Evolutionary conservation across 2,797 vertebrate species (phyloP).

Genomic region (Enteromius mattozi): DNA sequence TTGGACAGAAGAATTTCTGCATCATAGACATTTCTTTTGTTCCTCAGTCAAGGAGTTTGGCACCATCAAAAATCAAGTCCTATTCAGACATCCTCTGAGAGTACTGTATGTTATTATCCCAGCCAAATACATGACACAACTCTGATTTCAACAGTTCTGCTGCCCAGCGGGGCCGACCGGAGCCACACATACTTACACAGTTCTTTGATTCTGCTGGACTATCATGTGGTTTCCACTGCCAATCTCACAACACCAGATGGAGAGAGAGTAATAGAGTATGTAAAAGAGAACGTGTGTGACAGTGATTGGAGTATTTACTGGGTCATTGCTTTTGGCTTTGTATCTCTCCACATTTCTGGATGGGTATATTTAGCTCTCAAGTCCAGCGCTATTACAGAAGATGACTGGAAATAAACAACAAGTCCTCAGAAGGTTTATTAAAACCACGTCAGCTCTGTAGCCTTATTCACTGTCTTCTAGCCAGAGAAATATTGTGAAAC

Average conservation of each 20-base stretch:
- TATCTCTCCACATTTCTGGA: slow-evolving; percentile 38
- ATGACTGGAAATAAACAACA: slow-evolving; percentile 39
- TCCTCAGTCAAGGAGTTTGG: slow-evolving; percentile 17
- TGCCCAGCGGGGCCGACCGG: neutral
- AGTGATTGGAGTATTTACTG: slow-evolving; percentile 49
- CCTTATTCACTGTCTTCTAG: neutral
- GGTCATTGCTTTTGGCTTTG: slow-evolving; percentile 51
- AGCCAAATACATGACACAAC: slow-evolving; percentile 32
- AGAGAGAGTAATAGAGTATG: slow-evolving; percentile 36
- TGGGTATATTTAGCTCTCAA: slow-evolving; percentile 47
- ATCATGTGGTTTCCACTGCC: slow-evolving; percentile 21
- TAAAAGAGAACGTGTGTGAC: slow-evolving; percentile 19
- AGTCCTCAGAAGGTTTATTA: slow-evolving; percentile 22
- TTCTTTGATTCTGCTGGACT: slow-evolving; percentile 28
- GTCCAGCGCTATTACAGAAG: neutral
- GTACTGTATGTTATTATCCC: slow-evolving; percentile 14
- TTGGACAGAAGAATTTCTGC: neutral
- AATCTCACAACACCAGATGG: slow-evolving; percentile 31
- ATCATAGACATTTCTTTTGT: slow-evolving; percentile 13
- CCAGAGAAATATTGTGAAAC: neutral
- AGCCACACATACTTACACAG: slow-evolving; percentile 18
- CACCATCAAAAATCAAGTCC: slow-evolving; percentile 26
- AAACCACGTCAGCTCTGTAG: neutral
- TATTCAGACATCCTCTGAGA: slow-evolving; percentile 42
- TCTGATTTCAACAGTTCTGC: slow-evolving; percentile 33